Percentiles rank a stretch among this genome's conserved stretches.
phyloP scores from a whole-genome alignment of 2,797 vertebrate genomes.

The Syngnathus rostellatus region DNA sequence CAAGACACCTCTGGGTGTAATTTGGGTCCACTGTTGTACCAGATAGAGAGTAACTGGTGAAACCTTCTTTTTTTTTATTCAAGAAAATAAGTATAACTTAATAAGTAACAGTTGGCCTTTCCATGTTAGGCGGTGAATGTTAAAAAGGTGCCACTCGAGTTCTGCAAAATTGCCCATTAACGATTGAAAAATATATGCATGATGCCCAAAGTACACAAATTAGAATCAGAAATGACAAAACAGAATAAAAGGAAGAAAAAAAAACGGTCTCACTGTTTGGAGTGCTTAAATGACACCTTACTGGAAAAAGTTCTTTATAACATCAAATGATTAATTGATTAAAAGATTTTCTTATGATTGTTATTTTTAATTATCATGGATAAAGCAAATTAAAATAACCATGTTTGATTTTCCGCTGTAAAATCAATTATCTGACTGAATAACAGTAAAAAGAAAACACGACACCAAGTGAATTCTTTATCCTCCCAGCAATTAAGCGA shows the following conservation, averaged over 20 bases:
- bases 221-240: too few relatives aligned
- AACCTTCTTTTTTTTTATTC: not conserved
- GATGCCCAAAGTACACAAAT: not conserved
- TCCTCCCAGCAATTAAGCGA: conserved; percentile 9
- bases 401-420: conserved; percentile 14
- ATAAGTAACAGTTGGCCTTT: not conserved
- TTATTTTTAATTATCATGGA: not conserved
- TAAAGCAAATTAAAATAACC: not conserved
- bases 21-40: not conserved
- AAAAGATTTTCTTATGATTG: not conserved
- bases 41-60: conserved; percentile 1
- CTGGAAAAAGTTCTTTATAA: not conserved
- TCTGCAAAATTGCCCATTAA: not conserved
- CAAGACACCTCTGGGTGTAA: conserved; percentile 12
- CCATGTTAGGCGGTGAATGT: not conserved
- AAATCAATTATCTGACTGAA: conserved; percentile 20
- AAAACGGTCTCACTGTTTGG: too few relatives aligned
- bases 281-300: not conserved
- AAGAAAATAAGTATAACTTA: not conserved
- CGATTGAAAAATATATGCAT: not conserved
- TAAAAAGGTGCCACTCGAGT: not conserved
- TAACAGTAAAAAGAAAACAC: conserved; percentile 15
- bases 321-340: not conserved
- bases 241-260: too few relatives aligned
- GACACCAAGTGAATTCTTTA: conserved; percentile 16